These are phyloP conservation scores for Alfaro cultratus DNA, from an alignment of 2,797 vertebrate genomes.

Conservation along the genomic window DNA sequence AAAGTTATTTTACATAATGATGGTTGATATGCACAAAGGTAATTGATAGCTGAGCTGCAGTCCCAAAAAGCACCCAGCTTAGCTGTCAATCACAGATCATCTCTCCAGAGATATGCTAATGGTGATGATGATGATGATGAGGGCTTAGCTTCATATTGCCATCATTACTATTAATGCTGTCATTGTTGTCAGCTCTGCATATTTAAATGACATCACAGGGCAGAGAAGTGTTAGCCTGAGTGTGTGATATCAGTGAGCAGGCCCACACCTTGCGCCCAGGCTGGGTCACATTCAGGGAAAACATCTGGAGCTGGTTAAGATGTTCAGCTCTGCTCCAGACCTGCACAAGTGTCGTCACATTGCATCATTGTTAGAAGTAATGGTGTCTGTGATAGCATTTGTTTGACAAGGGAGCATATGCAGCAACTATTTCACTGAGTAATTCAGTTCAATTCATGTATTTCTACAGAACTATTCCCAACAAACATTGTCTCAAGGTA, in stretches of 20 bases:
- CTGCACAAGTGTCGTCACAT: constrained; percentile 39
- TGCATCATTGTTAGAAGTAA: constrained; percentile 56
- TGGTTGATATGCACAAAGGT: constrained; percentile 94
- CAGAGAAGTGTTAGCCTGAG: constrained; percentile 43
- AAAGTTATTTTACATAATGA: constrained; percentile 96
- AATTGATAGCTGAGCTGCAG: constrained; percentile 95
- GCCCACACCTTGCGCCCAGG: constrained; percentile 29
- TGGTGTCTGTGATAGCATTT: constrained; percentile 47
- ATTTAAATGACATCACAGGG: constrained; percentile 69
- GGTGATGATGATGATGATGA: constrained; percentile 71
- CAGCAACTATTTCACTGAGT: neutral
- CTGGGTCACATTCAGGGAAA: constrained; percentile 41
- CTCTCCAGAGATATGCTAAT: constrained; percentile 84
- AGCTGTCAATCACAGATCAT: constrained; percentile 81
- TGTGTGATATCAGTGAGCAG: constrained; percentile 48
- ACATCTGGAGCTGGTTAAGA: constrained; percentile 38
- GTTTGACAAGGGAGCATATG: constrained; percentile 33
- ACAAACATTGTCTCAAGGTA: neutral
- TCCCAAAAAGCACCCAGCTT: constrained; percentile 72
- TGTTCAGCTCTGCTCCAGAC: constrained; percentile 30
- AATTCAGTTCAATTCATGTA: neutral
- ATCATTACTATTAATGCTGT: constrained; percentile 80
- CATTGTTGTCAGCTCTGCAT: constrained; percentile 77
- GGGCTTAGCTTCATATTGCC: constrained; percentile 75
- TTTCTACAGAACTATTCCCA: neutral